Evolutionary conservation across 2,797 vertebrate species (phyloP).

Genomic region (Leptodactylus fallax): DNA sequence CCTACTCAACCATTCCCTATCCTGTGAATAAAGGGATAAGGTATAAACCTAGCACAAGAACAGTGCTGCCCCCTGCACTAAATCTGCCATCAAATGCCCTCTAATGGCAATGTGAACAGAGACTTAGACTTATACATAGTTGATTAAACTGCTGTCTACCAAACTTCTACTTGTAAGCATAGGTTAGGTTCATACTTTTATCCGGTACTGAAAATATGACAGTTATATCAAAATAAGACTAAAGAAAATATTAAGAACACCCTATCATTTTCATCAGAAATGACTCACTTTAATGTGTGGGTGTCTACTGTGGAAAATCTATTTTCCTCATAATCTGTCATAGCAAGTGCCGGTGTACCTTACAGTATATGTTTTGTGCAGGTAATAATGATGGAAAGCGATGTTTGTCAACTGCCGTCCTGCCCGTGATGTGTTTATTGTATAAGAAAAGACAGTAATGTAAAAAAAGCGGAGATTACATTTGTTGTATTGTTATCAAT

Average conservation of each 20-base stretch:
- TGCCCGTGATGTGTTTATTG: not conserved
- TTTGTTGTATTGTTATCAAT: not conserved
- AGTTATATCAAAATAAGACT: constrained; percentile 6
- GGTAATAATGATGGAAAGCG: not conserved
- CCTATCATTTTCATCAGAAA: constrained; percentile 15
- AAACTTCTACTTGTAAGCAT: not conserved
- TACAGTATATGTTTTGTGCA: not conserved
- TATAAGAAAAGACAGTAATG: not conserved
- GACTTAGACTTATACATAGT: not conserved
- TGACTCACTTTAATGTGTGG: constrained; percentile 43
- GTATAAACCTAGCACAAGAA: not conserved
- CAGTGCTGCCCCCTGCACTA: not conserved
- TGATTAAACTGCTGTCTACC: not conserved
- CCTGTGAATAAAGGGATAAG: no score
- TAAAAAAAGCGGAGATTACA: not conserved
- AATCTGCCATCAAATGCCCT: not conserved
- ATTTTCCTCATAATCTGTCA: constrained; percentile 35
- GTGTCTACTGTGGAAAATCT: constrained; percentile 20
- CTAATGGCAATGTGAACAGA: not conserved
- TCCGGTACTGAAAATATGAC: not conserved
- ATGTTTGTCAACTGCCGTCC: constrained; percentile 16
- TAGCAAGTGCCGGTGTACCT: not conserved
- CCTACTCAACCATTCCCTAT: no score
- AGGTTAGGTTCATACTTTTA: not conserved
- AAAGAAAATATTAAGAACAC: constrained; percentile 4